Conservation (phyloP, 1,140 invertebrate species). For the Melanaphis sacchari region DNA sequence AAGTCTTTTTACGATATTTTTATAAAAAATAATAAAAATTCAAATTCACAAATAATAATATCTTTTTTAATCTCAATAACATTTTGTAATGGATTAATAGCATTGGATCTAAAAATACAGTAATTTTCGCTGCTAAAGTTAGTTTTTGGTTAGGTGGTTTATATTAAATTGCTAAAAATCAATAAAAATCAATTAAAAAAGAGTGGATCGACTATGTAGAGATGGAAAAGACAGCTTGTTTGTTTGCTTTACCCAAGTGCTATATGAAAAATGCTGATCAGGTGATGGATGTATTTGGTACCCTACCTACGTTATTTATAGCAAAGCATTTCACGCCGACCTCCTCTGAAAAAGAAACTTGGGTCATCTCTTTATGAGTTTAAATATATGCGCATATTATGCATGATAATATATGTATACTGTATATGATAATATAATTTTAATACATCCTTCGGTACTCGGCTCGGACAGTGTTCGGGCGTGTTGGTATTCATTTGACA, state of each 20-base stretch:
- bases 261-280: neutral
- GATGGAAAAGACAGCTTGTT: neutral
- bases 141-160: neutral
- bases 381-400: neutral
- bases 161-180: neutral
- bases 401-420: neutral
- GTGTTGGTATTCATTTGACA: neutral
- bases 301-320: neutral
- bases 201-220: neutral
- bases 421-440: neutral
- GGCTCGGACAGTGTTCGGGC: neutral
- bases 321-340: neutral
- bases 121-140: neutral
- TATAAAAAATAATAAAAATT: neutral
- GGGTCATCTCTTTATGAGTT: neutral
- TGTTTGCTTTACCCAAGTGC: neutral
- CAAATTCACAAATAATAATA: neutral
- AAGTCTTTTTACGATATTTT: neutral
- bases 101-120: neutral
- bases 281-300: conserved; percentile 15
- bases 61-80: neutral
- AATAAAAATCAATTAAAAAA: conserved; percentile 11
- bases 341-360: neutral
- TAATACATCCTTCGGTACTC: neutral
- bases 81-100: neutral